phyloP scores from a whole-genome alignment of 2,888 invertebrate genomes.

The Papilio elwesi region DNA sequence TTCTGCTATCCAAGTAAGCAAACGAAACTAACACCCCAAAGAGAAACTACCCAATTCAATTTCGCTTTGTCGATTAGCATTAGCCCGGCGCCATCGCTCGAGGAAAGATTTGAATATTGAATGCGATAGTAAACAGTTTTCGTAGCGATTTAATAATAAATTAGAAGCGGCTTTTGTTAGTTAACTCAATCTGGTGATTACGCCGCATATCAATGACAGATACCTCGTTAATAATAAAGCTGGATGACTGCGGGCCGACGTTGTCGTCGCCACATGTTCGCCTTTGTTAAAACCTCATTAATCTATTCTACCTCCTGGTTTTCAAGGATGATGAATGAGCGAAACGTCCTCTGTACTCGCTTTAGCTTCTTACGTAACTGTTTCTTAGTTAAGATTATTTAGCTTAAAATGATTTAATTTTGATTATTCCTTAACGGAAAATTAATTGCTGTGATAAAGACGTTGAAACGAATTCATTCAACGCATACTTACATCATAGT shows the following conservation, averaged over 20 bases:
- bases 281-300: constrained; percentile 37
- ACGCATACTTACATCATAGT: too few species aligned
- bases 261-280: constrained; percentile 34
- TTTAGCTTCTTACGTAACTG: constrained; percentile 18
- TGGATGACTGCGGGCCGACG: constrained; percentile 20
- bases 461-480: too few species aligned
- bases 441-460: too few species aligned
- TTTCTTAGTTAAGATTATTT: background rate
- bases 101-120: constrained; percentile 32
- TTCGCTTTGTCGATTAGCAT: constrained; percentile 19
- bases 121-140: constrained; percentile 35
- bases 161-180: constrained; percentile 20
- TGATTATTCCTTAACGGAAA: background rate
- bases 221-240: constrained; percentile 30
- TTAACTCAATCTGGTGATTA: constrained; percentile 25
- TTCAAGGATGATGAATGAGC: constrained; percentile 38
- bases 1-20: constrained; percentile 1
- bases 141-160: constrained; percentile 14
- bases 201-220: constrained; percentile 29
- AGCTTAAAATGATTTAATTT: constrained; percentile 1
- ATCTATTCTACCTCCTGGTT: constrained; percentile 38
- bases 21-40: constrained; percentile 23
- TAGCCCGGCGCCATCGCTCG: background rate
- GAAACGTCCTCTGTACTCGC: constrained; percentile 19
- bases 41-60: constrained; percentile 27